Base-by-base conservation (phyloP, 2,888 invertebrate genomes). In the Philhelius pedissequus region DNA sequence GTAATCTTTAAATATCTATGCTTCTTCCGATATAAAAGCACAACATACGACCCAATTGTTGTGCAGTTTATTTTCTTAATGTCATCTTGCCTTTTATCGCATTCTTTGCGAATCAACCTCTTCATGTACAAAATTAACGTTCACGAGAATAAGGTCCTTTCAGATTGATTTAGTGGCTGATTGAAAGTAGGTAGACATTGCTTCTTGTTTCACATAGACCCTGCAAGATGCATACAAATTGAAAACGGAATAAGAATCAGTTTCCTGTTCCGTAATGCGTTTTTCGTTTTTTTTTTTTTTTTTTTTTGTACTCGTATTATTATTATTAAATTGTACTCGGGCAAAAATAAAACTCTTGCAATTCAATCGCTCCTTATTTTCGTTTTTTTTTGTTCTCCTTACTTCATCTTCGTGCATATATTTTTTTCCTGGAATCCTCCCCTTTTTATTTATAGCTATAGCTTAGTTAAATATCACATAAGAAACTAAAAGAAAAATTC, bases 211-310 rank as follows among this genome's bases (percentile, higher is more conserved):
- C 64, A 45, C 11, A 45, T 7, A 30, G 18, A 18, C 9, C 62
- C n/a, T n/a, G n/a, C n/a, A 64, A 30, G 32, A 64, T n/a, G 64
- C 45, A 64, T 64, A 45, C 22, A 48, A 64, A 64, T 64, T 48
- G 64, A 48, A 64, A 64, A 48, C 64, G 64, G 64, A 48, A 64
- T 48, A 64, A 48, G 48, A 64, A 64, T 35, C 64, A n/a, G 18
- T 20, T 32, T 64, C 64, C 45, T 64, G 27, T 48, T 48, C 15
- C 15, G 11, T 43, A 25, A 60, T 40, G 48, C n/a, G 48, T 30
- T 20, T 18, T 54, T 4, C 4, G 11, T 20, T n/a, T 32, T 30
- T 54, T 13, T 20, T 54, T 2, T 11, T 30, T 30, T n/a, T n/a
- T n/a, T n/a, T n/a, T n/a, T n/a, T n/a, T n/a, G n/a, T n/a, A n/a